Percentiles rank a stretch among this genome's conserved stretches.
These are phyloP conservation scores for Podilymbus podiceps DNA, from an alignment of 2,113 vertebrate species.

Conservation along the genomic window DNA sequence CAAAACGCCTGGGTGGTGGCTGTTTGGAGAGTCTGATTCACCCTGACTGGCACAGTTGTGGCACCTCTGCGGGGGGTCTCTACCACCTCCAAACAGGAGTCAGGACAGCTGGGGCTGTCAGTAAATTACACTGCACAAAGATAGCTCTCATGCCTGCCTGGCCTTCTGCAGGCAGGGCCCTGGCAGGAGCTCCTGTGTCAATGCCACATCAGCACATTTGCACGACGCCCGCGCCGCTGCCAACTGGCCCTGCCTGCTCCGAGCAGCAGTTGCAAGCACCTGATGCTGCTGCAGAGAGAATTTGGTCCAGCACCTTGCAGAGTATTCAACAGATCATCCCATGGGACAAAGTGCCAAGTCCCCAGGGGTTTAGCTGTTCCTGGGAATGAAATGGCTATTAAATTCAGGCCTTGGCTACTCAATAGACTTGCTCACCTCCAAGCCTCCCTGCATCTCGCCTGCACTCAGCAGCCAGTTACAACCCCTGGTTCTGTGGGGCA, in stretches of 20 bases:
- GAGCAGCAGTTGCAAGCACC: not conserved
- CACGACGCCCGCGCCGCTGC: not conserved
- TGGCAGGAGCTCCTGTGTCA: not conserved
- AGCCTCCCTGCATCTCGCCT: not conserved
- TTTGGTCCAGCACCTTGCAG: not conserved
- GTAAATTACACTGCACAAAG: not conserved
- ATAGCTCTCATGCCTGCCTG: not conserved
- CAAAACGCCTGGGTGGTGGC: not conserved
- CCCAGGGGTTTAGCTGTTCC: not conserved
- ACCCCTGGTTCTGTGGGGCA: not conserved
- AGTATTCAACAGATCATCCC: not conserved
- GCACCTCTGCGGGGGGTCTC: not conserved
- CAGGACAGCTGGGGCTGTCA: slow-evolving; percentile 35
- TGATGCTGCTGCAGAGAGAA: not conserved
- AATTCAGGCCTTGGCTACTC: not conserved
- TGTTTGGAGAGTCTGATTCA: not conserved
- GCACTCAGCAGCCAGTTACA: not conserved
- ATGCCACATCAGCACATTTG: slow-evolving; percentile 13
- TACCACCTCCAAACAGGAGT: not conserved
- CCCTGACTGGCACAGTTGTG: slow-evolving; percentile 2
- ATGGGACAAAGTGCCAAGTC: not conserved
- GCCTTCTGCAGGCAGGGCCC: not conserved
- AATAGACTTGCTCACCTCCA: not conserved
- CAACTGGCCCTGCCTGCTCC: not conserved
- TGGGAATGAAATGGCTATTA: not conserved